A percentile compares a stretch with the other conserved stretches of the same genome.
Evolutionary conservation across 2,797 vertebrate species (phyloP).

Genomic region (Malacoraja senta): DNA sequence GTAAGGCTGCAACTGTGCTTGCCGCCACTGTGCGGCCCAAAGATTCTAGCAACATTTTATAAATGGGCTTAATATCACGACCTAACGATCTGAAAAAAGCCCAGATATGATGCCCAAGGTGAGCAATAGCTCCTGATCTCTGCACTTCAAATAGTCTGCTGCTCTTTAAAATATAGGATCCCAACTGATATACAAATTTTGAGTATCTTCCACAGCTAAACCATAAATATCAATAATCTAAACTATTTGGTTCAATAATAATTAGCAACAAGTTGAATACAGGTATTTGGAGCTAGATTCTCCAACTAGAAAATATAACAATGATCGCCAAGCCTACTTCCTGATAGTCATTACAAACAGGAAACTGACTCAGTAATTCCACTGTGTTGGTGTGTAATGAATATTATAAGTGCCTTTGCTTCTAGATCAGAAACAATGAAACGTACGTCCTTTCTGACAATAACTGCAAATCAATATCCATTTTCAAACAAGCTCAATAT

Average conservation of each 20-base stretch:
- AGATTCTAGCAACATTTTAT: background rate
- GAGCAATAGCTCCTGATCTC: background rate
- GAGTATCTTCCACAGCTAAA: background rate
- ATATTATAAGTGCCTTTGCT: slow-evolving; percentile 1
- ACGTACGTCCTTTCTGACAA: background rate
- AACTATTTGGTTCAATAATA: background rate
- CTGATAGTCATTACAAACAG: slow-evolving; percentile 10
- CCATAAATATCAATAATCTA: background rate
- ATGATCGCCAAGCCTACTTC: background rate
- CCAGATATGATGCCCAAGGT: background rate
- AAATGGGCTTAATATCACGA: background rate
- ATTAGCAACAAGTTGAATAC: background rate
- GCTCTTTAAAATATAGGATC: background rate
- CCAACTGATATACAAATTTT: background rate
- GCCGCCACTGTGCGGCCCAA: too few species aligned
- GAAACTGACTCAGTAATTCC: slow-evolving; percentile 19
- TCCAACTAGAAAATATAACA: background rate
- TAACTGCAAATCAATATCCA: background rate
- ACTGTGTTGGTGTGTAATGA: background rate
- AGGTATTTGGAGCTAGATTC: background rate
- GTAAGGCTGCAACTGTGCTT: too few species aligned
- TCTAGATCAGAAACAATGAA: background rate
- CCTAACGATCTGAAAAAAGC: background rate
- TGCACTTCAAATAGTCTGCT: background rate
- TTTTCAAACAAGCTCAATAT: slow-evolving; percentile 13